Evolutionary conservation across 2,113 vertebrate species (phyloP).

Genomic region (Nipponia nippon): DNA sequence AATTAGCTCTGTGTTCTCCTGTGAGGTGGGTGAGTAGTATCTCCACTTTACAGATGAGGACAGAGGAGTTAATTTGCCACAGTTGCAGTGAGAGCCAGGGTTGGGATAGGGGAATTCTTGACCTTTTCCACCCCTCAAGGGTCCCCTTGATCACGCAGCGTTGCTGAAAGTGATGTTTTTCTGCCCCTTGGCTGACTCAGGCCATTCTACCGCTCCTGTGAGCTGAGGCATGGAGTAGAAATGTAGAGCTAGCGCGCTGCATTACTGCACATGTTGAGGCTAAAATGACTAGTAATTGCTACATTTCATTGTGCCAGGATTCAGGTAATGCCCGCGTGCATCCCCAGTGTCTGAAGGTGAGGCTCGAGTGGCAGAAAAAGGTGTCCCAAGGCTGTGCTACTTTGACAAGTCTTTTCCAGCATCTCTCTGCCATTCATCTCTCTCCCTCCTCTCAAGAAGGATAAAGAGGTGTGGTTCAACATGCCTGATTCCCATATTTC

Average conservation of each 20-base stretch:
- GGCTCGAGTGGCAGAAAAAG: background rate
- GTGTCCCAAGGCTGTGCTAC: background rate
- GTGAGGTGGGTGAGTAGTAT: background rate
- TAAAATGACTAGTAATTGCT: constrained; percentile 14
- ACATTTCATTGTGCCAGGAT: background rate
- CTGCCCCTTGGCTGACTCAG: constrained; percentile 50
- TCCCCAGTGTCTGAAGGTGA: background rate
- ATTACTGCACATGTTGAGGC: background rate
- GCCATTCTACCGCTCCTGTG: background rate
- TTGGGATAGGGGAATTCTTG: constrained; percentile 4
- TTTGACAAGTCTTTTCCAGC: background rate
- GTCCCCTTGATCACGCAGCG: constrained; percentile 1
- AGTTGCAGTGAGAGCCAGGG: background rate
- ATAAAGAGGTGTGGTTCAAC: background rate
- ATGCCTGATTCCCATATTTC: background rate
- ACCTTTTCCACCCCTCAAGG: constrained; percentile 43
- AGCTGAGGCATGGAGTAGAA: background rate
- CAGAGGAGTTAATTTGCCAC: constrained; percentile 22
- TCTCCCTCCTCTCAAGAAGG: background rate
- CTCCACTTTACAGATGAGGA: background rate
- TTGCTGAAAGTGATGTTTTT: constrained; percentile 45
- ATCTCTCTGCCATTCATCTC: background rate
- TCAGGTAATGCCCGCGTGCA: background rate
- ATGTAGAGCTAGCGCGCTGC: background rate
- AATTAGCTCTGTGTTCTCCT: constrained; percentile 3